Conservation (phyloP, 2,797 vertebrate genomes). For the Paedocypris micromegethes region DNA sequence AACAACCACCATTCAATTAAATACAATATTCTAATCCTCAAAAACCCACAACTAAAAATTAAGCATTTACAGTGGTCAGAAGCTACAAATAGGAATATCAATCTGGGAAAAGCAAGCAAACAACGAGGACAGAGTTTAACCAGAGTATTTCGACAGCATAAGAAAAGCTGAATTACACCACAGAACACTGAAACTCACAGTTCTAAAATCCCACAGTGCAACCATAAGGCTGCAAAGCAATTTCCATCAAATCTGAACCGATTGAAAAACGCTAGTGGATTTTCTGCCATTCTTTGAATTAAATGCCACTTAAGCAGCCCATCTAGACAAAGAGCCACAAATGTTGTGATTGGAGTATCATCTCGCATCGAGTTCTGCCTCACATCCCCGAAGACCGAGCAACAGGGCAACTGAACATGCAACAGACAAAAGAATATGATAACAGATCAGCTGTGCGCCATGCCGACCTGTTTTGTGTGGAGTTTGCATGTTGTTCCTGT, state of each 20-base stretch:
- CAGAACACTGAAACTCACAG: conserved; percentile 41
- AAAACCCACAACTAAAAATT: conserved; percentile 19
- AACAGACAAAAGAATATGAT: conserved; percentile 19
- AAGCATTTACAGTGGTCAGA: conserved; percentile 36
- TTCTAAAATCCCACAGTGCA: conserved; percentile 37
- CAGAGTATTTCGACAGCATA: conserved; percentile 55
- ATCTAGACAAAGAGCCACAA: conserved; percentile 34
- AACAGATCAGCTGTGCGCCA: conserved; percentile 12
- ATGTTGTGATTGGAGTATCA: conserved; percentile 36
- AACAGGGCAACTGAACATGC: conserved; percentile 18
- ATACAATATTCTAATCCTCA: conserved; percentile 10
- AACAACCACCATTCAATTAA: conserved; percentile 13
- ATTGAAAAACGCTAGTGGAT: conserved; percentile 33
- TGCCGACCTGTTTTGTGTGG: no score
- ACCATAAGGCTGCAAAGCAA: conserved; percentile 24
- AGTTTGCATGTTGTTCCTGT: no score
- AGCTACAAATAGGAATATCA: conserved; percentile 35
- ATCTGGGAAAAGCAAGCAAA: conserved; percentile 51
- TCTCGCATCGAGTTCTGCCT: conserved; percentile 19
- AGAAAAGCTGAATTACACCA: conserved; percentile 48
- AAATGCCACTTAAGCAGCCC: conserved; percentile 25
- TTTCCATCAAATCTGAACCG: conserved; percentile 41
- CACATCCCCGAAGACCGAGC: conserved; percentile 25
- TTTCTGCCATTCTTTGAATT: conserved; percentile 16
- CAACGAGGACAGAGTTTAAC: conserved; percentile 46